phyloP scores from a whole-genome alignment of 2,888 invertebrate genomes.

The Agrenia bidenticulata region DNA sequence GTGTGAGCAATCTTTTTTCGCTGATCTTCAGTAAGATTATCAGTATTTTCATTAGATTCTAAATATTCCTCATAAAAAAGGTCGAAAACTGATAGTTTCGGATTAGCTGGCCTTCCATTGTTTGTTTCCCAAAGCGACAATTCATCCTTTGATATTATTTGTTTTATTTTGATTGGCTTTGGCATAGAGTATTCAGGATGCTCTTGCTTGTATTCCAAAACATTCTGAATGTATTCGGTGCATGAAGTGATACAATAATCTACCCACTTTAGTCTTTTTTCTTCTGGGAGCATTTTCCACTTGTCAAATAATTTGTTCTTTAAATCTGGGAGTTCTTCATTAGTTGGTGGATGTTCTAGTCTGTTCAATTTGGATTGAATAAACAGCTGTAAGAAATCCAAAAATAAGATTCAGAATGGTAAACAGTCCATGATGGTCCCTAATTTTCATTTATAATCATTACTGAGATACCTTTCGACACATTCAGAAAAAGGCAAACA shows the following conservation, averaged over 20 bases:
- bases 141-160: slow-evolving; percentile 37
- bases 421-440: no score
- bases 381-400: slow-evolving; percentile 40
- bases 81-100: slow-evolving; percentile 23
- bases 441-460: no score
- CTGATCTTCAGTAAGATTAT: slow-evolving; percentile 17
- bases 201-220: slow-evolving; percentile 34
- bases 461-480: no score
- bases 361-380: slow-evolving; percentile 42
- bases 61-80: slow-evolving; percentile 33
- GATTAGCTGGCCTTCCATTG: slow-evolving; percentile 37
- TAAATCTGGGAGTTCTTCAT: slow-evolving; percentile 25
- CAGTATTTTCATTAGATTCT: slow-evolving; percentile 14
- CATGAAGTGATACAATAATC: slow-evolving; percentile 29
- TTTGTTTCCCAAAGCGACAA: slow-evolving; percentile 42
- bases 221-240: slow-evolving; percentile 25
- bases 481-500: no score
- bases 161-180: slow-evolving; percentile 24
- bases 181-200: slow-evolving; percentile 32
- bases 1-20: slow-evolving; percentile 13
- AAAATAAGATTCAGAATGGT: no score
- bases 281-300: slow-evolving; percentile 33
- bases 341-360: slow-evolving; percentile 28
- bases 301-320: slow-evolving; percentile 31
- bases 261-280: slow-evolving; percentile 46